Conservation (phyloP, 2,113 vertebrate species). For the Leucopternis melanops region DNA sequence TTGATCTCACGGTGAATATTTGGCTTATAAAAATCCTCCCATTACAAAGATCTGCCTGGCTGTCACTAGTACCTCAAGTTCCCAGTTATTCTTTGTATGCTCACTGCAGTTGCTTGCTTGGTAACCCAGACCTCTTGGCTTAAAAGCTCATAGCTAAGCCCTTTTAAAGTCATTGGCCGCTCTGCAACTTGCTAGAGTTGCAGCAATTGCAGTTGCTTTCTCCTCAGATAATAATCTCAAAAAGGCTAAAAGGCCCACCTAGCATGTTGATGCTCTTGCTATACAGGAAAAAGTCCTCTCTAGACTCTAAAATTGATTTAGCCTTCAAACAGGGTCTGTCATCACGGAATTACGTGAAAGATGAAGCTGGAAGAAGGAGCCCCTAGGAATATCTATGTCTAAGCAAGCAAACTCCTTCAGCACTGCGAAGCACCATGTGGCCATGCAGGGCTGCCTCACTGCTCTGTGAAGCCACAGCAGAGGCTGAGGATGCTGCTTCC, state of each 20-base stretch:
- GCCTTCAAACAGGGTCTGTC: neutral
- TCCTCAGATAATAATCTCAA: neutral
- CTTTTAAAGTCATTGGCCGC: neutral
- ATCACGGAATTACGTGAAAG: neutral
- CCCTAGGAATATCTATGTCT: fast-evolving
- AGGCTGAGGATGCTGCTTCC: neutral
- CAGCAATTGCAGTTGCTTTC: neutral
- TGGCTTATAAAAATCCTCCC: neutral
- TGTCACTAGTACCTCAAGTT: neutral
- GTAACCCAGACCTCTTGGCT: neutral
- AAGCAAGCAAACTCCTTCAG: neutral
- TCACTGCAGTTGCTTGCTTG: neutral
- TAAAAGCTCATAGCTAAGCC: neutral
- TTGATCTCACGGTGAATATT: neutral
- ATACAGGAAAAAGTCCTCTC: neutral
- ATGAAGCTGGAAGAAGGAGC: neutral
- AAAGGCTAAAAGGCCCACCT: neutral
- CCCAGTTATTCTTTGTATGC: neutral
- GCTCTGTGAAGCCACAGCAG: neutral
- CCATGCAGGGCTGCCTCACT: fast-evolving
- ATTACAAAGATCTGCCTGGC: neutral
- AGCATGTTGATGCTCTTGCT: neutral
- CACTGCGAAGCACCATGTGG: fast-evolving
- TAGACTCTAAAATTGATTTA: neutral
- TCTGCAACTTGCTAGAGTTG: neutral